Base-by-base conservation (phyloP, 2,797 vertebrate genomes). In the Periparus ater region DNA sequence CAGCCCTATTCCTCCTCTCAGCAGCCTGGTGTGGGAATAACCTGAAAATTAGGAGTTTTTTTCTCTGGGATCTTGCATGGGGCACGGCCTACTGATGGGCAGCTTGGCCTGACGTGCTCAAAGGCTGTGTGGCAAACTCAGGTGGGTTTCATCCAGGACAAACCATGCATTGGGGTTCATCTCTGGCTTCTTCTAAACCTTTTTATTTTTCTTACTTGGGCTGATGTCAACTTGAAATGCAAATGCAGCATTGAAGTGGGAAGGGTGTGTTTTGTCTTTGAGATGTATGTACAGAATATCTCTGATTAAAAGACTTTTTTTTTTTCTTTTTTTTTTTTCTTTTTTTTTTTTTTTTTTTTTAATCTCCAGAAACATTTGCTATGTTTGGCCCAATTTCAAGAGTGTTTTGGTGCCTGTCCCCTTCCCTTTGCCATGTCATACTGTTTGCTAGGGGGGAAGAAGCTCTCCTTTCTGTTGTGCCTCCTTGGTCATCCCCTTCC, bases 1-100 rank as follows among this genome's bases (percentile, higher is more conserved):
- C 22, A 57, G 13, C 17, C 13, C 22, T 17, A 5, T 53, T 66
- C 40, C n/a, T 85, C 25, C 34, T 62, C 44, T 72, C 44, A 70
- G 32, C 30, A 89, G 15, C 9, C 55, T 5, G 1, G 14, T 18
- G 4, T 76, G 51, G 26, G 22, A 68, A 68, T 57, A 76, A 36
- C 9, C 38, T 3, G 3, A 65, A 83, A 86, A 92, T 30, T 3
- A 22, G 14, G 0, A 2, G 4, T 0, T 3, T 53, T 82, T 60
- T 61, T 11, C 38, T 42, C 32, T 38, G 48, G 6, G 8, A 22
- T 29, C 16, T n/a, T 76, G 23, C 18, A 26, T 47, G 30, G 36
- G 44, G 10, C 34, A 10, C 1, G 2, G 27, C 17, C 40, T 3
- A 2, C 7, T 44, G 23, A 21, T 2, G 3, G n/a, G 60, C 34